These are phyloP conservation scores for Campoplex nolae DNA, from an alignment of 2,888 invertebrate species.

Conservation along the genomic window DNA sequence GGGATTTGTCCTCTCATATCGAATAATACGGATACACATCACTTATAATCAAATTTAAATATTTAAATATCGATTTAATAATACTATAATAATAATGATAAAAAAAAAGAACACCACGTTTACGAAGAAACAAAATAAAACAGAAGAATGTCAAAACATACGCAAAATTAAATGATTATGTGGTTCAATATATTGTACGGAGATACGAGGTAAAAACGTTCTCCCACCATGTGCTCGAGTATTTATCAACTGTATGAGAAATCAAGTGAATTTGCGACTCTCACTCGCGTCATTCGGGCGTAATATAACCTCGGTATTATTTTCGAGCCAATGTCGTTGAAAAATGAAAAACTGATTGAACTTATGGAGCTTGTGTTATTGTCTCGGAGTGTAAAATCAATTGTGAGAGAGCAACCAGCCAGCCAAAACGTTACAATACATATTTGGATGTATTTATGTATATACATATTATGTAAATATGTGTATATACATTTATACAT, in stretches of 20 bases:
- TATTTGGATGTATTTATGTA: constrained; percentile 49
- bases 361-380: constrained; percentile 27
- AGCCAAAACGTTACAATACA: constrained; percentile 72
- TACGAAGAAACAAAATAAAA: constrained; percentile 54
- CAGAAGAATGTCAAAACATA: constrained; percentile 60
- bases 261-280: constrained; percentile 62
- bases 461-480: constrained; percentile 60
- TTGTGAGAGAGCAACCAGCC: constrained; percentile 65
- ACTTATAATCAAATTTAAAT: constrained; percentile 77
- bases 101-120: constrained; percentile 20
- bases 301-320: background rate
- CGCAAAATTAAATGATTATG: constrained; percentile 73
- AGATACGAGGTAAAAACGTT: constrained; percentile 35
- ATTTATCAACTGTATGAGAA: constrained; percentile 49
- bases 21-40: constrained; percentile 76
- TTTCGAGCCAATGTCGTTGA: background rate
- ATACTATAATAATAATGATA: constrained; percentile 74
- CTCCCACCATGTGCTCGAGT: constrained; percentile 59
- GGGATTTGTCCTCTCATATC: constrained; percentile 75
- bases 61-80: constrained; percentile 77
- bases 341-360: background rate
- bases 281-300: constrained; percentile 45
- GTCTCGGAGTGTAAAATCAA: constrained; percentile 43
- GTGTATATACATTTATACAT: constrained; percentile 47
- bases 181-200: constrained; percentile 32